Conservation (phyloP, 2,888 invertebrate species). For the Dryomyza anilis region DNA sequence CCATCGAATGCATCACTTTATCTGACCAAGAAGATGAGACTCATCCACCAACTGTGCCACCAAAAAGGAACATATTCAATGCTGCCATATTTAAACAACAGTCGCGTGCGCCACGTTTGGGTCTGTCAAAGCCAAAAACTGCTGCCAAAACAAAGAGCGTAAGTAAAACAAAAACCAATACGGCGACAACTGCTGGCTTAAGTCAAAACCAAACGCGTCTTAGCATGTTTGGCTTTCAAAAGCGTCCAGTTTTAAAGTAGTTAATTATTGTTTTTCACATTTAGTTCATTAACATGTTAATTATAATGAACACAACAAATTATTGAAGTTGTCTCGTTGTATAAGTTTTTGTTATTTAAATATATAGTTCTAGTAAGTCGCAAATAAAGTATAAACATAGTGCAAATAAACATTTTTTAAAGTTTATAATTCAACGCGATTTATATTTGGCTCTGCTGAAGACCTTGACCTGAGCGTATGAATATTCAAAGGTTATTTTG, state of each 20-base stretch:
- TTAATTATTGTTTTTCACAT: conserved; percentile 13
- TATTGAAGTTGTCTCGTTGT: too few species aligned
- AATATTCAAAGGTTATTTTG: too few species aligned
- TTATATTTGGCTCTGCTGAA: too few species aligned
- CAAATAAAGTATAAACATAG: too few species aligned
- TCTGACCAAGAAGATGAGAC: conserved; percentile 34
- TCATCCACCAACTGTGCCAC: neutral
- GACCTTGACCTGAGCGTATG: too few species aligned
- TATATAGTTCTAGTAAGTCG: too few species aligned
- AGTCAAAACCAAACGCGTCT: conserved; percentile 65
- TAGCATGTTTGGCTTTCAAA: conserved; percentile 72
- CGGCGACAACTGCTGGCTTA: conserved; percentile 12
- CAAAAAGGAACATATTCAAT: conserved; percentile 14
- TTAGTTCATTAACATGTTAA: too few species aligned
- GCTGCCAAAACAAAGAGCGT: conserved; percentile 37
- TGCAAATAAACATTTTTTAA: too few species aligned
- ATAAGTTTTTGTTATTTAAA: too few species aligned
- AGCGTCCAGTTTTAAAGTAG: conserved; percentile 62
- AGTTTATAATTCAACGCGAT: too few species aligned
- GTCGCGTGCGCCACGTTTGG: conserved; percentile 38
- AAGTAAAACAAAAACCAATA: conserved; percentile 26
- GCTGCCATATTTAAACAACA: too few species aligned
- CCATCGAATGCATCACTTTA: conserved; percentile 31
- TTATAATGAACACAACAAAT: too few species aligned
- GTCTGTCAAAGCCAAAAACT: conserved; percentile 34